Base-by-base conservation (phyloP, 2,797 vertebrate genomes). In the Lindbergichthys nudifrons region DNA sequence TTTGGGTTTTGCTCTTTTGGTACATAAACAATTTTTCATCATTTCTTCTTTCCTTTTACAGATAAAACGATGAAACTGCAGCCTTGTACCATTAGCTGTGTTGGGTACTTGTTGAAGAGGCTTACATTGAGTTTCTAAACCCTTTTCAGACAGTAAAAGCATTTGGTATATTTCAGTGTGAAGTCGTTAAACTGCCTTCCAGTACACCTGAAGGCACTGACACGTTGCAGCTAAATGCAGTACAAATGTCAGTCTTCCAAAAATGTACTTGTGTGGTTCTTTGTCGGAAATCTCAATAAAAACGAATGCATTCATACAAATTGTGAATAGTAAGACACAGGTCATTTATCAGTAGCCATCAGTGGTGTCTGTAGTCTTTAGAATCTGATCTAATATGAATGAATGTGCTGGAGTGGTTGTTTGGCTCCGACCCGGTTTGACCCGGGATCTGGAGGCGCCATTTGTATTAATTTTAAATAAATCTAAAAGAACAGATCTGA, bases 261-360 rank as follows among this genome's bases (percentile, higher is more conserved):
- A 51, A 67, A 62, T 19, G 1, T 6, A 18, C 46, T 19, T 54
- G 39, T 41, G 9, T 70, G 65, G 41, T 69, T 75, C 69, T 77
- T 65, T 74, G 70, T 64, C 58, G 65, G 36, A 64, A 41, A 23
- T 65, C 47, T 21, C 19, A 36, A 36, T 19, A 63, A 36, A 2
- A 2, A 64, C 1, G 8, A 16, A 3, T 21, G 15, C 23, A 62
- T 21, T 13, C 14, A 53, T 19, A 23, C 39, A 36, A 69, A 42
- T 15, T 2, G 42, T 12, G 39, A 77, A 65, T 48, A 23, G 14
- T 51, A 51, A 70, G 61, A 75, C 73, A 58, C 56, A 61, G 65
- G 59, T 56, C 0, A 32, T 56, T 30, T 13, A 26, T 77, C 70
- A 77, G 77, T 73, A 73, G 87, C 56, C 14, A 14, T 67, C 52